Evolutionary conservation across 2,888 invertebrate species (phyloP), one percentile per base, ranked within the genome.

Genomic region (Phlogophora meticulosa): DNA sequence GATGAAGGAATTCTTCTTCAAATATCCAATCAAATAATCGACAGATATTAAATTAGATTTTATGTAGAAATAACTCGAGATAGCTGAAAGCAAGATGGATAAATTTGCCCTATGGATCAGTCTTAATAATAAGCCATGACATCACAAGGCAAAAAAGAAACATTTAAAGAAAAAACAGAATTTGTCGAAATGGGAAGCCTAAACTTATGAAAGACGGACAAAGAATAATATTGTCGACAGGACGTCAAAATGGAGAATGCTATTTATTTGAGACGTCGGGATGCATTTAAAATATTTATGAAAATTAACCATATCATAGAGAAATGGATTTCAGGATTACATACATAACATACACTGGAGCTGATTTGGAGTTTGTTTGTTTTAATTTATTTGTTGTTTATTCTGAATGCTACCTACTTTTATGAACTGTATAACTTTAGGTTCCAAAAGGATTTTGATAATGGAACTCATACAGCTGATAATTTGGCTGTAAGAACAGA

Each of bases 311-410:
- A 22, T 43, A 17, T 34, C n/a, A n/a, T n/a, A 43, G 46, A 48
- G 32, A 24, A 43, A 36, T 20, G 34, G 52, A 45, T 42, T 64
- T 36, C 36, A 55, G 42, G 67, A 60, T 48, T 17, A 28, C 56
- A 52, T 36, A 60, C 42, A 13, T n/a, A n/a, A 28, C 28, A 32
- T 7, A 51, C 28, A 42, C 52, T 34, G 60, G 58, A 63, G 49
- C 53, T 45, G 45, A 38, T 36, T 61, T 59, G 45, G 17, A 71
- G n/a, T 55, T 71, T 17, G 49, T 59, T 69, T 63, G 48, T 71
- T 75, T 76, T 74, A 66, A 70, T 74, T 76, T 55, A 45, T 78
- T 69, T 72, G 55, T n/a, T 74, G 62, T 81, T 65, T 69, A 78
- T 71, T 65, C 64, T 63, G 65, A 65, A 65, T 60, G 61, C 59